These are phyloP conservation scores for Scaeva pyrastri DNA, from an alignment of 2,888 invertebrate species.

Conservation along the genomic window DNA sequence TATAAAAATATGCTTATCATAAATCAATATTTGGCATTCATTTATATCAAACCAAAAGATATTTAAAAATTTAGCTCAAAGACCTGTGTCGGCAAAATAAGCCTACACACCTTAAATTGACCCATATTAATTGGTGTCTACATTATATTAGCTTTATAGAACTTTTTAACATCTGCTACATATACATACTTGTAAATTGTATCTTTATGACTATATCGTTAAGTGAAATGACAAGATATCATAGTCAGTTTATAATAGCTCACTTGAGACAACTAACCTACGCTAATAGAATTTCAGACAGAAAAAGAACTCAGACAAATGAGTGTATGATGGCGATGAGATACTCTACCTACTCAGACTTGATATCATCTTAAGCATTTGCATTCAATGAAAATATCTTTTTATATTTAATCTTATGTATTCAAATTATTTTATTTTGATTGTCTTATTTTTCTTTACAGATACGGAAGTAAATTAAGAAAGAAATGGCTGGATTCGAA, in stretches of 20 bases:
- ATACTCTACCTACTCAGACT: not conserved
- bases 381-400: not conserved
- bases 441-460: constrained; percentile 1
- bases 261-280: not conserved
- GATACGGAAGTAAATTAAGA: not conserved
- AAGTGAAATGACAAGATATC: constrained; percentile 28
- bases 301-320: not conserved
- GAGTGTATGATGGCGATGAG: not conserved
- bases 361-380: constrained; percentile 3
- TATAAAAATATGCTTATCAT: not conserved
- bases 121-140: not conserved
- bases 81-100: not conserved
- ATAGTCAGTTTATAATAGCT: not conserved
- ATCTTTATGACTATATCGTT: constrained; percentile 11
- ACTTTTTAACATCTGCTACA: not conserved
- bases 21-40: not conserved
- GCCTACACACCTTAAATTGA: constrained; percentile 17
- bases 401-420: not conserved
- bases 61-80: not conserved
- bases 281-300: not conserved
- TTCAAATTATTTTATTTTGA: not conserved
- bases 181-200: too few relatives aligned
- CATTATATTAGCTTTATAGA: not conserved
- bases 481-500: constrained; percentile 85
- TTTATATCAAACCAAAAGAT: not conserved